A percentile compares a stretch with the other conserved stretches of the same genome.
These are phyloP conservation scores for Typhlichthys subterraneus DNA, from an alignment of 2,797 vertebrate genomes.

Conservation along the genomic window DNA sequence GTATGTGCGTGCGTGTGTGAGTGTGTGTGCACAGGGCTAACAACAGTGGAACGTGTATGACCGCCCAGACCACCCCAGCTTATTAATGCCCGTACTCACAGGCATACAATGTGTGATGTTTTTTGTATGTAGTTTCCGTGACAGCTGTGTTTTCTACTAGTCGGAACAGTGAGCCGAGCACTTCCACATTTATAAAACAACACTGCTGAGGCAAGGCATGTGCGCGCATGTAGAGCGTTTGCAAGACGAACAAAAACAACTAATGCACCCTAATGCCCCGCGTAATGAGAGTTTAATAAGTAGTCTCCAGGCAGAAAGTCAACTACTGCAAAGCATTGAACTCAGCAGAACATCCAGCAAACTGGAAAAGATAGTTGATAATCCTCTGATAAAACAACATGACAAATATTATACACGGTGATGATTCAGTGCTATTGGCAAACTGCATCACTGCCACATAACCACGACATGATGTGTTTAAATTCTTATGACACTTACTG, in stretches of 20 bases:
- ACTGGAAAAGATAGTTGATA: slow-evolving; percentile 45
- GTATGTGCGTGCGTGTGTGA: no score
- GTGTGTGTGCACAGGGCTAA: no score
- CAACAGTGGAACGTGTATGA: slow-evolving; percentile 2
- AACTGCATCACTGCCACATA: slow-evolving; percentile 45
- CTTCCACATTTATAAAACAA: slow-evolving; percentile 15
- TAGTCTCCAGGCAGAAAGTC: slow-evolving; percentile 30
- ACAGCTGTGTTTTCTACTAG: background rate
- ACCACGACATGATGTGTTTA: slow-evolving; percentile 41
- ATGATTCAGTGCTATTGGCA: slow-evolving; percentile 54
- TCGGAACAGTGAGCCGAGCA: slow-evolving; percentile 7
- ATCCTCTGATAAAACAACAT: slow-evolving; percentile 49
- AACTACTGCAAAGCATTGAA: slow-evolving; percentile 39
- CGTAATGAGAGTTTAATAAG: slow-evolving; percentile 14
- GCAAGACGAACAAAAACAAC: slow-evolving; percentile 7
- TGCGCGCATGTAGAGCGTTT: slow-evolving; percentile 36
- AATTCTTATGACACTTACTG: slow-evolving; percentile 1
- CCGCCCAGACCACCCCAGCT: slow-evolving; percentile 44
- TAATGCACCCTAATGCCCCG: slow-evolving; percentile 11
- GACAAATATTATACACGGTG: slow-evolving; percentile 46
- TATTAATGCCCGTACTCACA: slow-evolving; percentile 11
- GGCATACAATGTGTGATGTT: slow-evolving; percentile 4
- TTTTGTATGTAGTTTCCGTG: no score
- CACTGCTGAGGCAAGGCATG: slow-evolving; percentile 16
- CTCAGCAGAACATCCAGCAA: slow-evolving; percentile 57